Base-by-base conservation (phyloP, 2,888 invertebrate genomes). In the Iselma pallidipennis region DNA sequence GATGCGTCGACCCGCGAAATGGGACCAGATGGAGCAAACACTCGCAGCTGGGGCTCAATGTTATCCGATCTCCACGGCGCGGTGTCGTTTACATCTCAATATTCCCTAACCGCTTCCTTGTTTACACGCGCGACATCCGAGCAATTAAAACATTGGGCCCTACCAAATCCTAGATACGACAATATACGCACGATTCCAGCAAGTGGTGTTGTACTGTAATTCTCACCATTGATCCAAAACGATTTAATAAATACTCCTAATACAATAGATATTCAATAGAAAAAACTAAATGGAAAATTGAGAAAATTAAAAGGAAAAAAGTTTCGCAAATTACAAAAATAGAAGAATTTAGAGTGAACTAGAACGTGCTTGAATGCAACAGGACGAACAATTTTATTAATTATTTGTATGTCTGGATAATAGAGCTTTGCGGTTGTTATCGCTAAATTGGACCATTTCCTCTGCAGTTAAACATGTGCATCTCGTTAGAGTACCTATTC, bases 21-120 rank as follows among this genome's bases (percentile, higher is more conserved):
- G 73, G 75, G 72, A 77, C 78, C 80, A 80, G 79, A 79, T 80
- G 79, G 77, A 79, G 77, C 76, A 80, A 80, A 80, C 78, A 76
- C 74, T 72, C 75, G 73, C 77, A 78, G 78, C 76, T 79, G 79
- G 75, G 74, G 52, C 63, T 52, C 53, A 23, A 57, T 55, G 63
- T 57, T 56, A 65, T 62, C 55, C 63, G 59, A 65, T 65, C 62
- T 58, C 61, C 33, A 60, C 65, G 61, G 66, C 58, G 68, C 67
- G 76, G 78, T 78, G 78, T 79, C 78, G 76, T 78, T 79, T 78
- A 78, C 78, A 76, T 76, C 74, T 76, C 78, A 76, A 77, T 76
- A 74, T 72, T 61, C 74, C 74, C 74, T 70, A 70, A 71, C 72
- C 72, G 69, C 74, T 75, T 75, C 74, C 75, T 74, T 78, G 76